A percentile compares a stretch with the other conserved stretches of the same genome.
Conservation (phyloP, 2,797 vertebrate genomes). For the Sebastes itinus region DNA sequence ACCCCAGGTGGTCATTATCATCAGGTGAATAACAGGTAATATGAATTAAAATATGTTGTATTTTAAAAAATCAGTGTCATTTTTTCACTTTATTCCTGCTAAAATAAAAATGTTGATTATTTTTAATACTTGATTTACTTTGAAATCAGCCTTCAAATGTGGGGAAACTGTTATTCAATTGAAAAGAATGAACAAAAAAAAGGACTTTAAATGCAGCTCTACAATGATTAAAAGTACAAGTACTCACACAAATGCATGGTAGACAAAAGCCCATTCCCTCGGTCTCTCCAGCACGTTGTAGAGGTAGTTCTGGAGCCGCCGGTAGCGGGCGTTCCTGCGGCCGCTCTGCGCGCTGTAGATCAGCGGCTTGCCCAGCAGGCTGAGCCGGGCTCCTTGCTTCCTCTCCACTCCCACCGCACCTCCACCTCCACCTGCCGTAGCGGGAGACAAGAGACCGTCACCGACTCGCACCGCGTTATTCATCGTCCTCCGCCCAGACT, state of each 20-base stretch:
- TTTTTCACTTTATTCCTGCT: neutral
- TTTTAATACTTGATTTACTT: no score
- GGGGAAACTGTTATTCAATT: neutral
- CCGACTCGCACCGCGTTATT: conserved; percentile 79
- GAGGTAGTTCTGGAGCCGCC: conserved; percentile 93
- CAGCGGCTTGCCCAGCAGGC: conserved; percentile 95
- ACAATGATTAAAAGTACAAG: neutral
- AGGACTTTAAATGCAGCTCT: neutral
- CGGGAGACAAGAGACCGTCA: conserved; percentile 80
- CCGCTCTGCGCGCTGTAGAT: conserved; percentile 92
- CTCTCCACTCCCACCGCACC: conserved; percentile 82
- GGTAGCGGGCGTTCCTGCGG: conserved; percentile 95
- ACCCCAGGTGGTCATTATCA: conserved; percentile 5
- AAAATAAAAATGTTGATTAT: neutral
- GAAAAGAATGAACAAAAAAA: neutral
- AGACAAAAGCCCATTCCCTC: conserved; percentile 91
- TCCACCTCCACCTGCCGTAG: conserved; percentile 48
- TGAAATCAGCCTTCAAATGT: neutral
- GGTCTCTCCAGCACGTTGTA: conserved; percentile 96
- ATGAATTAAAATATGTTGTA: neutral
- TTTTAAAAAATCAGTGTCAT: neutral
- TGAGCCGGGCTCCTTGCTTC: conserved; percentile 95
- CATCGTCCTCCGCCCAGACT: conserved; percentile 87
- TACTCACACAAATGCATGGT: conserved; percentile 97
- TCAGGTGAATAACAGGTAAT: neutral